Base-by-base conservation (phyloP, 2,888 invertebrate species). In the Anodontia alba region DNA sequence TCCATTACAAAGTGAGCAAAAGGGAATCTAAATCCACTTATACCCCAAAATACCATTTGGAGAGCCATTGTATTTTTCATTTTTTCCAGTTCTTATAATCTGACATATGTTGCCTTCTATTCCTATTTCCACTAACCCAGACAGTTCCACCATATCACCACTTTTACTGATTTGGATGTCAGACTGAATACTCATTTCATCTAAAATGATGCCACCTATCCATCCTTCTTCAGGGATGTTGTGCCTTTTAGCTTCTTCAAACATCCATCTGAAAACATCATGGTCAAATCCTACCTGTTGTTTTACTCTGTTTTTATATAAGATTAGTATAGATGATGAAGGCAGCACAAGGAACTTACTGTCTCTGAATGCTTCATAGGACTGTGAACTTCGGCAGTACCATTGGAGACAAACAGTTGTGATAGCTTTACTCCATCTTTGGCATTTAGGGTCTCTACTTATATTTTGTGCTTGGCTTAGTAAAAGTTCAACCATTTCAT, bases 131-230 rank as follows among this genome's bases (percentile, higher is more conserved):
- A 17, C 51, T 20, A 76, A 46, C n/a, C 76, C 82, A n/a, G 43
- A 67, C 20, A 78, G 42, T 75, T 81, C 78, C 31, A 78, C 49
- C 29, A 74, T 70, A 75, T 81, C 76, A 12, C 74, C 74, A 74
- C 57, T 38, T 75, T 81, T 78, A 23, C 33, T 62, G 20, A 81
- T 81, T 33, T 81, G 69, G 10, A 81, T 33, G 43, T 75, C 75
- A 26, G 66, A 68, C 43, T 81, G 78, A 36, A 81, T 78, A 33
- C 72, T 33, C 80, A 80, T 80, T 62, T 80, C 80, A 62, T 80
- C 81, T n/a, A 78, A 54, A 31, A 83, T 72, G 8, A 83, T 42
- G 23, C 76, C 76, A 62, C 76, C 71, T 23, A 31, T 33, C 20
- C 49, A 71, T 54, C 76, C 62, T 5, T 76, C 62, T 71, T 57